These are phyloP conservation scores for Drosophila antonietae DNA, from an alignment of 2,888 invertebrate genomes.

Conservation along the genomic window DNA sequence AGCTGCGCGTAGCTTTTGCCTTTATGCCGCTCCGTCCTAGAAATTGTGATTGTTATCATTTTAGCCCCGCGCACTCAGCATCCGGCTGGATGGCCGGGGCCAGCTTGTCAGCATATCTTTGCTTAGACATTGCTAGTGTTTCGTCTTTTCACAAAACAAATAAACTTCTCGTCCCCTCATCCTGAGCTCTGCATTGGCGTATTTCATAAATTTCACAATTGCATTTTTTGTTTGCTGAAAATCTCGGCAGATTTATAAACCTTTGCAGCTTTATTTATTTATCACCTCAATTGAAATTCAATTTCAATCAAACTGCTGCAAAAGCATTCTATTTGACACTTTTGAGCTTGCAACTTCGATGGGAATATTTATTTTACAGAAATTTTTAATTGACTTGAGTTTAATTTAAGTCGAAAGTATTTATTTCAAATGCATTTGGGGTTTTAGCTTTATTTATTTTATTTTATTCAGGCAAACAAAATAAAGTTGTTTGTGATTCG, in stretches of 20 bases:
- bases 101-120: constrained; percentile 23
- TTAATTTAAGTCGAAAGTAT: neutral
- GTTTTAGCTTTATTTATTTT: neutral
- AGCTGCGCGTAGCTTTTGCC: constrained; percentile 1
- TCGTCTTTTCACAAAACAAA: constrained; percentile 1
- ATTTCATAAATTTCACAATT: constrained; percentile 1
- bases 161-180: neutral
- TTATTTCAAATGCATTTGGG: neutral
- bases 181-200: neutral
- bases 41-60: constrained; percentile 37
- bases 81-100: neutral
- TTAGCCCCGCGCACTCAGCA: constrained; percentile 15
- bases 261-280: neutral
- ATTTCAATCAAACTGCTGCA: neutral
- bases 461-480: neutral
- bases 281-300: neutral
- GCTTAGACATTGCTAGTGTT: neutral
- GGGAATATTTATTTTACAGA: neutral
- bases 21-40: constrained; percentile 1
- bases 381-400: neutral
- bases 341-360: neutral
- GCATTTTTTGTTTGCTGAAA: neutral
- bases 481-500: neutral
- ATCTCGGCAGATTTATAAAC: neutral
- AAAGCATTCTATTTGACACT: neutral